These are phyloP conservation scores for Plectrocnemia conspersa DNA, from an alignment of 1,140 invertebrate species.

Conservation along the genomic window DNA sequence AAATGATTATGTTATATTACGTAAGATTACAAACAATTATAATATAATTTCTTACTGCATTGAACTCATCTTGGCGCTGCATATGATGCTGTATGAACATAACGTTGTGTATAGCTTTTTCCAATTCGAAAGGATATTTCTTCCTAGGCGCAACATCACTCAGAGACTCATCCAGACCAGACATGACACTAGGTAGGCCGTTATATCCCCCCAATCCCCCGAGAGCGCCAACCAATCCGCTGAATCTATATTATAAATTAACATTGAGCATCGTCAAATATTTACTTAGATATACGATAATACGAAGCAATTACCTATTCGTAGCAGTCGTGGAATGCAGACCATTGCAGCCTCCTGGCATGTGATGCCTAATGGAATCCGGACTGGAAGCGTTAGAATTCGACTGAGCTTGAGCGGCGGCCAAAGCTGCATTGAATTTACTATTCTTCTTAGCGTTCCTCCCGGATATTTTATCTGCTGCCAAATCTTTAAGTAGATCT, in stretches of 20 bases:
- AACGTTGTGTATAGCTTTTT: constrained; percentile 90
- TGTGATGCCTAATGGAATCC: constrained; percentile 62
- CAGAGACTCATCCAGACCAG: constrained; percentile 73
- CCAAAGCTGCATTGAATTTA: constrained; percentile 63
- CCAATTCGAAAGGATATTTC: constrained; percentile 86
- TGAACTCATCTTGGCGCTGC: constrained; percentile 87
- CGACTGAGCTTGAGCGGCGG: constrained; percentile 60
- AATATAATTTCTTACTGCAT: constrained; percentile 65
- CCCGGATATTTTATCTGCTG: constrained; percentile 68
- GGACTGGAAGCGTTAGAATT: constrained; percentile 69
- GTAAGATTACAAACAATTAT: no score
- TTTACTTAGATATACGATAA: constrained; percentile 9
- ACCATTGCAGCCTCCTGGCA: constrained; percentile 70
- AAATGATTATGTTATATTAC: no score
- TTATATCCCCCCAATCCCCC: constrained; percentile 67
- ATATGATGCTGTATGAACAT: constrained; percentile 95
- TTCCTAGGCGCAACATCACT: constrained; percentile 73
- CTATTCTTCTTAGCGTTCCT: constrained; percentile 55
- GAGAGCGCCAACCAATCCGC: constrained; percentile 62
- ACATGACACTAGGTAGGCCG: constrained; percentile 73
- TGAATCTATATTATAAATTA: constrained; percentile 53
- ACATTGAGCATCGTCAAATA: not conserved
- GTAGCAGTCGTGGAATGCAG: constrained; percentile 67
- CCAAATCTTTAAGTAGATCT: constrained; percentile 71
- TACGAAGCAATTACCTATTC: constrained; percentile 52